Conservation (phyloP, 2,888 invertebrate species). For the Hartigia nigra region DNA sequence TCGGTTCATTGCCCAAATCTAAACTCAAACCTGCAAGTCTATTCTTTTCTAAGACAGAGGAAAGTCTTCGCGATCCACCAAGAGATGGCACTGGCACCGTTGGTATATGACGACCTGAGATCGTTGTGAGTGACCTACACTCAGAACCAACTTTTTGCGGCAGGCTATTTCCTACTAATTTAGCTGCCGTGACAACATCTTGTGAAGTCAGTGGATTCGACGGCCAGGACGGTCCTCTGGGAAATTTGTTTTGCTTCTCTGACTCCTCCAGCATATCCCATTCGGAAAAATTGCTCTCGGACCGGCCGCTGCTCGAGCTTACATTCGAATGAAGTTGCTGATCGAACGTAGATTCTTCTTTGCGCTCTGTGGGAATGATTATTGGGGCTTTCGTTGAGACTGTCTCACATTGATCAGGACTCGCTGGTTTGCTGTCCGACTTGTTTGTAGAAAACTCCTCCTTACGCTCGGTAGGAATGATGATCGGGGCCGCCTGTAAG, state of each 20-base stretch:
- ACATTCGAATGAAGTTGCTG: constrained; percentile 12
- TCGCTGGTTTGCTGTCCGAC: constrained; percentile 40
- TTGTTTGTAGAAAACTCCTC: constrained; percentile 31
- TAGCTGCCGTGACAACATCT: constrained; percentile 32
- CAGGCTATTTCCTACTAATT: constrained; percentile 34
- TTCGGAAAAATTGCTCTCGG: constrained; percentile 34
- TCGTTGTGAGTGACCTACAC: constrained; percentile 23
- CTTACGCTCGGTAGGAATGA: constrained; percentile 62
- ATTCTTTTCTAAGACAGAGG: constrained; percentile 44
- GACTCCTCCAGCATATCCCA: constrained; percentile 47
- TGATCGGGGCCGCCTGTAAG: constrained; percentile 55
- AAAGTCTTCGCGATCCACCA: constrained; percentile 47
- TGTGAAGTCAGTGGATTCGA: constrained; percentile 26
- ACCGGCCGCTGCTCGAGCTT: constrained; percentile 18
- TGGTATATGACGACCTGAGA: constrained; percentile 42
- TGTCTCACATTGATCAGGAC: constrained; percentile 45
- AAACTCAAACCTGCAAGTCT: constrained; percentile 24
- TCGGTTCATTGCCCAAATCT: constrained; percentile 25
- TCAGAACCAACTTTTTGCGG: constrained; percentile 30
- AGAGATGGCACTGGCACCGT: constrained; percentile 49
- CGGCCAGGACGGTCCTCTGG: constrained; percentile 29
- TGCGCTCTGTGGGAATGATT: constrained; percentile 50
- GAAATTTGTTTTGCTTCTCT: constrained; percentile 26
- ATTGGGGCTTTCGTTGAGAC: constrained; percentile 41
- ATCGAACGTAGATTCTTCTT: constrained; percentile 12